Conservation (phyloP, 2,797 vertebrate species). For the Otolemur crassicaudatus region DNA sequence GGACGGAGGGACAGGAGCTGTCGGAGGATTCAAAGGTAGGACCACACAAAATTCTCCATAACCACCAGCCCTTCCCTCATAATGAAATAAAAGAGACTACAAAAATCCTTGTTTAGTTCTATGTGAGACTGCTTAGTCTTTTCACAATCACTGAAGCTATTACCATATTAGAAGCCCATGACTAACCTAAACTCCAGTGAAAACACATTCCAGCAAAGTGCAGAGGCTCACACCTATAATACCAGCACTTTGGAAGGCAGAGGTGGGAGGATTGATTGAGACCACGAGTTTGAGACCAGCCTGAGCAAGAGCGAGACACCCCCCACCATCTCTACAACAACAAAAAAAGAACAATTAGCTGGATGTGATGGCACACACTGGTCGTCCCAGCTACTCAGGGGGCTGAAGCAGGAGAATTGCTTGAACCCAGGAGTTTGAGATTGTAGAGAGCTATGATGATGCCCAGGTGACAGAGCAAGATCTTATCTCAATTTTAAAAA, state of each 20-base stretch:
- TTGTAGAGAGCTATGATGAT: not conserved
- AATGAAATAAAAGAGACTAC: not conserved
- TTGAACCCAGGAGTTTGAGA: not conserved
- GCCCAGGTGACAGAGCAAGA: not conserved
- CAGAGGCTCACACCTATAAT: not conserved
- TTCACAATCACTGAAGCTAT: slow-evolving; percentile 60
- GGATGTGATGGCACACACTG: too few relatives aligned
- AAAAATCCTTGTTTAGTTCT: slow-evolving; percentile 41
- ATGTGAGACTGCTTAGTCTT: slow-evolving; percentile 8
- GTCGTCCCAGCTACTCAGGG: too few relatives aligned
- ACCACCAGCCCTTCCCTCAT: slow-evolving; percentile 28
- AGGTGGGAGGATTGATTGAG: not conserved
- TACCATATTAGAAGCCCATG: slow-evolving; percentile 2
- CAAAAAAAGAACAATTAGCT: too few relatives aligned
- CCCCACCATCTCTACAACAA: too few relatives aligned
- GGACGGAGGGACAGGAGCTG: not conserved
- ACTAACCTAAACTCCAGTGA: slow-evolving; percentile 53
- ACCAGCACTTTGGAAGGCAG: not conserved
- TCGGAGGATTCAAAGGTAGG: not conserved
- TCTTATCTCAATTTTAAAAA: not conserved
- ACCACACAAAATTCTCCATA: not conserved
- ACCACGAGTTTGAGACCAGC: not conserved
- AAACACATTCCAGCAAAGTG: not conserved
- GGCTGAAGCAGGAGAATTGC: too few relatives aligned
- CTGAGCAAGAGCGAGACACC: too few relatives aligned